These are phyloP conservation scores for Pterocles gutturalis DNA, from an alignment of 2,113 vertebrate genomes.

Conservation along the genomic window DNA sequence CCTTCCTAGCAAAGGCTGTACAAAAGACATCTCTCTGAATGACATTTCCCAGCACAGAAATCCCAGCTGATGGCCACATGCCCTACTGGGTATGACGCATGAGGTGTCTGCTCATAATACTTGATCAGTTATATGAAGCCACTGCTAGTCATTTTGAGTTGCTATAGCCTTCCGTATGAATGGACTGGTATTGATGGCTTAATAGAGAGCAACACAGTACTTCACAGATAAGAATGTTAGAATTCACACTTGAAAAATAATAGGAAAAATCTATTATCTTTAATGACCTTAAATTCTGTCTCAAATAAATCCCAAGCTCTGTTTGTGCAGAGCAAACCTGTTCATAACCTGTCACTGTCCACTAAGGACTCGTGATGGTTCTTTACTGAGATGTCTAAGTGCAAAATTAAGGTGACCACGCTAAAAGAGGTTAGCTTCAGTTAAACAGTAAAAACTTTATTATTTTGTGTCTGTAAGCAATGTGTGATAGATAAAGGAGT, in stretches of 20 bases:
- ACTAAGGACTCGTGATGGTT: too few relatives aligned
- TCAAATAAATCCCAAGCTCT: neutral
- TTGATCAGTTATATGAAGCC: neutral
- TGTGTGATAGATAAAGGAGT: too few relatives aligned
- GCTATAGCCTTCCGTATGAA: neutral
- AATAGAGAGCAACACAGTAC: neutral
- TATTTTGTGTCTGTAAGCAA: too few relatives aligned
- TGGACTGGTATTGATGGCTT: neutral
- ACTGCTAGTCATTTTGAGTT: neutral
- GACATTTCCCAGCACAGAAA: accelerated
- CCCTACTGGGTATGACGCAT: neutral
- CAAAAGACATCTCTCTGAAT: neutral
- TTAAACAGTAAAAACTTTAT: too few relatives aligned
- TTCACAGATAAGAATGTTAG: neutral
- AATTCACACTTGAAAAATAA: neutral
- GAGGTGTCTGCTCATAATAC: neutral
- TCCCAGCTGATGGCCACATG: neutral
- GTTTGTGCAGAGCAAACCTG: neutral
- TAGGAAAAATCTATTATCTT: neutral
- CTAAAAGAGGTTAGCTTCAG: too few relatives aligned
- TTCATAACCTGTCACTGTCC: neutral
- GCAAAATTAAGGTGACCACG: too few relatives aligned
- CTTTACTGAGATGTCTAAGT: too few relatives aligned
- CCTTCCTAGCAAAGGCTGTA: neutral
- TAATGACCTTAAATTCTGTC: neutral